Evolutionary conservation across 2,888 invertebrate genomes (phyloP), one percentile per base, ranked within the genome.

Genomic region (Drosophila koepferae): DNA sequence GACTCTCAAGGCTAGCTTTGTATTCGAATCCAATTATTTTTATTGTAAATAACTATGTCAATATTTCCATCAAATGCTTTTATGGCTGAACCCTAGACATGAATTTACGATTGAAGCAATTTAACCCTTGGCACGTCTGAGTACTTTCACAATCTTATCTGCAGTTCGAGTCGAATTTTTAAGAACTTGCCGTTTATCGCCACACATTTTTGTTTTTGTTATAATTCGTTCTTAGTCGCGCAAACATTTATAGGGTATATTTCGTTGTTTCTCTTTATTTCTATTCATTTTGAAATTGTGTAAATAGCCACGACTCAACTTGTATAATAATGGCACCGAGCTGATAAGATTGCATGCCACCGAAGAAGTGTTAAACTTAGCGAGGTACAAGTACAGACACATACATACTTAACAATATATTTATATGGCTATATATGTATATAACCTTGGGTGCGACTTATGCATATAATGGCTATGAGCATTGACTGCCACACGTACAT

Each of bases 321-420:
- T 62, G 36, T 58, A 53, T 41, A 70, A 62, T 51, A 75, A 64
- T 63, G 49, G 54, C 74, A 58, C 46, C 49, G 43, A 65, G 48
- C 51, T 64, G 85, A 86, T 86, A 87, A 86, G 85, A 86, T 86
- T 89, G 77, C 67, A 63, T 53, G 40, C 9, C 40, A 41, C 44
- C 46, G 53, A 62, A 67, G 64, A 80, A 71, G 62, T 80, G 77
- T 66, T 65, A 44, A 81, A 74, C 59, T 58, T 63, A 49, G 55
- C 49, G 54, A 70, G 70, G 49, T 49, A 40, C 49, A 67, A 40
- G 64, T 66, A 55, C 23, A 16, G 1, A 8, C 41, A 36, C n/a
- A 7, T 38, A 31, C 28, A 48, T n/a, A 9, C 28, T n/a, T 8
- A 48, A 2, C 14, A 38, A 59, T 56, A 34, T 43, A 36, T 31